These are phyloP conservation scores for Crenuchus spilurus DNA, from an alignment of 2,797 vertebrate genomes.

Conservation along the genomic window DNA sequence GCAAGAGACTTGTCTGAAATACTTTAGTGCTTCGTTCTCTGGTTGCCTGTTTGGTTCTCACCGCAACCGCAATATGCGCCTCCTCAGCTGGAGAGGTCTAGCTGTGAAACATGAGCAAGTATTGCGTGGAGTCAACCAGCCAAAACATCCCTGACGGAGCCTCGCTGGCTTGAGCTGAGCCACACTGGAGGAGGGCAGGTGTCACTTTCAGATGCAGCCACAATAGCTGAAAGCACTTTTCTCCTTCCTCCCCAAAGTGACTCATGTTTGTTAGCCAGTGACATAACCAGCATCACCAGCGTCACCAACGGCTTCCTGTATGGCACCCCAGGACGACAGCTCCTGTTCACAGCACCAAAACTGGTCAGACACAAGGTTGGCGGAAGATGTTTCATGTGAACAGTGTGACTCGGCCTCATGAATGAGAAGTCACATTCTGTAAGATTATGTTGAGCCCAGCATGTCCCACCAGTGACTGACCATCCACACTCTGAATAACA, in stretches of 20 bases:
- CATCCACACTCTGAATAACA: not conserved
- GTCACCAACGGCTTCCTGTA: conserved; percentile 23
- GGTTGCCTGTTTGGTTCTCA: conserved; percentile 47
- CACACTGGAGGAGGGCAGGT: conserved; percentile 28
- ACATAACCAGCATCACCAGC: conserved; percentile 35
- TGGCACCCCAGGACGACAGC: conserved; percentile 33
- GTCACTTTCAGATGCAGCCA: conserved; percentile 43
- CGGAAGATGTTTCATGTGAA: conserved; percentile 35
- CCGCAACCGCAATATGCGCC: conserved; percentile 57
- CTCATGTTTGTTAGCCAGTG: conserved; percentile 40
- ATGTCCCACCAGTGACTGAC: not conserved
- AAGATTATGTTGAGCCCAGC: conserved; percentile 16
- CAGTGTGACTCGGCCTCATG: conserved; percentile 11
- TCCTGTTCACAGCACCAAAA: conserved; percentile 34
- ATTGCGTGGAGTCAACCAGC: conserved; percentile 56
- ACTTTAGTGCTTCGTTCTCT: conserved; percentile 30
- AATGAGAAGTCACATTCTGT: conserved; percentile 16
- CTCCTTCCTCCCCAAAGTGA: conserved; percentile 16
- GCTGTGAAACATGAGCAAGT: conserved; percentile 61
- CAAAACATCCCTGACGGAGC: conserved; percentile 62
- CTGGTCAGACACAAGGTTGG: conserved; percentile 26
- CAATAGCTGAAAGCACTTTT: conserved; percentile 34
- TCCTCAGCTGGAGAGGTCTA: conserved; percentile 53
- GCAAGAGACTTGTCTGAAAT: conserved; percentile 25
- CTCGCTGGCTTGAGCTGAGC: conserved; percentile 16